Evolutionary conservation across 2,888 invertebrate species (phyloP), one percentile per base, ranked within the genome.

Genomic region (Julus scandinavius): DNA sequence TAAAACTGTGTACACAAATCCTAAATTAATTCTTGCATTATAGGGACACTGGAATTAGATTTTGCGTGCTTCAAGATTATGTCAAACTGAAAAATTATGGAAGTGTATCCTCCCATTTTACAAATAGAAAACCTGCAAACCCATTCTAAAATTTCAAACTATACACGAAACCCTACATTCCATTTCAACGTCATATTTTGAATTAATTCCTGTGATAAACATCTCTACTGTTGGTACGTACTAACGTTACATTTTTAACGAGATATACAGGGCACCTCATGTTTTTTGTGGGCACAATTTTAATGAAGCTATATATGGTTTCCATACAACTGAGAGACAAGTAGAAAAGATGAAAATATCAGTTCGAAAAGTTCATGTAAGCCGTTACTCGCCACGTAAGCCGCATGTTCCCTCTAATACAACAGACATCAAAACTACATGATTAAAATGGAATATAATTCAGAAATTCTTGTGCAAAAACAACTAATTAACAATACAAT

Each of bases 1-100:
- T 80, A 80, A 80, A 80, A 80, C 80, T 80, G 80, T 72, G 72
- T 80, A 80, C 80, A 80, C 80, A 54, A 54, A 54, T 54, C 54
- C 54, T 54, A 54, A 54, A 54, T 54, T 54, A 54, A 80, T 80
- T 38, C 80, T 38, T 9, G 80, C 38, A 80, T 38, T 80, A 80
- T 38, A 15, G 80, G 80, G 80, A 9, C 11, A 80, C 9, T 13
- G 38, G 80, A 80, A 80, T 40, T 80, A 80, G 29, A 80, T 80
- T 80, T 80, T 40, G 80, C 38, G 80, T 40, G 80, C 80, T 80
- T 40, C 38, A 15, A 80, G 80, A 80, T 80, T 80, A 80, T 40
- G 13, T 80, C 80, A 80, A 80, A 80, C 80, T 80, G 13, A 38
- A 80, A 80, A 80, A 38, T 80, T 80, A 80, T 80, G 38, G 38